phyloP scores from a whole-genome alignment of 30 jellyfish, hydroid and myxozoan species.

The Nemopilema nomurai region DNA sequence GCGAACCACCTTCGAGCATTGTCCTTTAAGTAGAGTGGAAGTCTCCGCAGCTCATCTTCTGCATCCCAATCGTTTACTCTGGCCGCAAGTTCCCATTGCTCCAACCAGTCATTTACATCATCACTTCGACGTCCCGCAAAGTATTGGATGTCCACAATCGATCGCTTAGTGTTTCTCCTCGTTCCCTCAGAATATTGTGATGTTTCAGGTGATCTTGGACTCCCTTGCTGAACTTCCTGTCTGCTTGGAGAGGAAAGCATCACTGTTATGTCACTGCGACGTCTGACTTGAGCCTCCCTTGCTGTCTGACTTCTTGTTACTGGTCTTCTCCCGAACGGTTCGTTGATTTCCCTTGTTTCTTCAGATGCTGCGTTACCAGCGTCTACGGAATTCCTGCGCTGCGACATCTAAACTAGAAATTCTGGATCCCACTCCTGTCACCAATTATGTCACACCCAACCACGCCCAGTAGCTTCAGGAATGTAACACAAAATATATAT shows the following conservation, averaged over 20 bases:
- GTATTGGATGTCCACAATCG: constrained; percentile 10
- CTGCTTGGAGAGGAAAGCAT: constrained; percentile 26
- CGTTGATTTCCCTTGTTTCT: constrained; percentile 10
- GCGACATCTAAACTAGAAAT: constrained; percentile 22
- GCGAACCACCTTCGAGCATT: constrained; percentile 13
- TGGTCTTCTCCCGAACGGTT: constrained; percentile 14
- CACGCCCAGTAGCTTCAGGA: constrained; percentile 32
- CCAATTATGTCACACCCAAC: constrained; percentile 20
- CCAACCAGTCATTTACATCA: constrained; percentile 24
- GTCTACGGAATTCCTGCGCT: constrained; percentile 8
- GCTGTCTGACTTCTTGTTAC: constrained; percentile 26
- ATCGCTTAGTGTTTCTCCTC: constrained; percentile 6
- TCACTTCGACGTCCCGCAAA: constrained; percentile 3
- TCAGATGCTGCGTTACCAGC: constrained; percentile 19
- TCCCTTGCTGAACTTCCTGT: constrained; percentile 10
- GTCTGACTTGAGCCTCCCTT: constrained; percentile 1
- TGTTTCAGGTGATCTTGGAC: constrained; percentile 2
- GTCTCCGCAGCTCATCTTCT: constrained; percentile 23
- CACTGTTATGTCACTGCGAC: constrained; percentile 16
- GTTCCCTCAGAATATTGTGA: neutral
- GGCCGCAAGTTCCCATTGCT: constrained; percentile 11
- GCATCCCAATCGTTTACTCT: constrained; percentile 24
- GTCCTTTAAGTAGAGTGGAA: constrained; percentile 16
- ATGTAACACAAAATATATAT: constrained; percentile 12
- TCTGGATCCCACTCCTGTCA: constrained; percentile 26